A percentile compares a stretch with the other conserved stretches of the same genome.
Evolutionary conservation across 53 echinoderm and acorn worm genomes (phyloP).

Genomic region (Echinometra lucunter): DNA sequence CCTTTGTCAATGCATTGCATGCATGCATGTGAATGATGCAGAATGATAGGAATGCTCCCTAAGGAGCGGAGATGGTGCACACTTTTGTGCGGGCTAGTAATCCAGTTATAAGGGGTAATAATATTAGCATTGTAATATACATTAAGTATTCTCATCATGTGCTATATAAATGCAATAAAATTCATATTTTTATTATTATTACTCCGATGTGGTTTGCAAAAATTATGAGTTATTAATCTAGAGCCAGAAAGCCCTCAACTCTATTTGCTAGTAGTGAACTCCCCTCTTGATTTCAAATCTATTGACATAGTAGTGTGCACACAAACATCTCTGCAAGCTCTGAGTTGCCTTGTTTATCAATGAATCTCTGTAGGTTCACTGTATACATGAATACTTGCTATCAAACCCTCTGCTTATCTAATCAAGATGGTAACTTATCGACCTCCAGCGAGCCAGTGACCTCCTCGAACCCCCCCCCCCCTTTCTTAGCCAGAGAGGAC

Average conservation of each 20-base stretch:
- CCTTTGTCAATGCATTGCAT: no score
- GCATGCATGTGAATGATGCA: no score
- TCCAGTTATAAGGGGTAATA: no score
- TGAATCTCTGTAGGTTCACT: background rate
- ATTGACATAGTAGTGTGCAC: background rate
- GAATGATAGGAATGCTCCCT: no score
- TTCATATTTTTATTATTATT: no score
- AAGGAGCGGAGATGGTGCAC: no score
- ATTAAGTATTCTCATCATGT: no score
- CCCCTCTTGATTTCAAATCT: background rate
- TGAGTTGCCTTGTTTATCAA: background rate
- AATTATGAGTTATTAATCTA: background rate
- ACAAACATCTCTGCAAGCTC: background rate
- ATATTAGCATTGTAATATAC: no score
- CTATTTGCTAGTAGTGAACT: background rate
- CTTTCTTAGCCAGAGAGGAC: background rate
- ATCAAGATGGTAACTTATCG: constrained; percentile 50
- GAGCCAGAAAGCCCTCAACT: background rate
- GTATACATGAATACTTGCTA: background rate
- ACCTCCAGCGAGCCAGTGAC: background rate
- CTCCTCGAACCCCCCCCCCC: background rate
- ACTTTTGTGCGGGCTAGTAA: no score
- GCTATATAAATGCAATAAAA: no score
- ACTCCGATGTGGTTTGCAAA: background rate
- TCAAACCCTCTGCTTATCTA: constrained; percentile 54